Conservation (phyloP, 2,113 vertebrate genomes). For the Cyprinodon brontotheroides region DNA sequence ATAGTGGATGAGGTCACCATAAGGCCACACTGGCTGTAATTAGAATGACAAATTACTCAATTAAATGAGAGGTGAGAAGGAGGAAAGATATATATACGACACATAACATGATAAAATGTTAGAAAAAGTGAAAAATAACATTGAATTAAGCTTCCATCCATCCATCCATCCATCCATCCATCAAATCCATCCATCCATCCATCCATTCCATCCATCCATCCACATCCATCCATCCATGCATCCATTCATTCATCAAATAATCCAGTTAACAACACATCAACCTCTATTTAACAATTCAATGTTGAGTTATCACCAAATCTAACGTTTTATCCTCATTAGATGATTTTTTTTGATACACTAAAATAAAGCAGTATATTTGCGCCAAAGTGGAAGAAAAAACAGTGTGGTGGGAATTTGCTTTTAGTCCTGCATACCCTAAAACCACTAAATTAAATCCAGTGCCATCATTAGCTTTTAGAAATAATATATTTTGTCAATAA, state of each 20-base stretch:
- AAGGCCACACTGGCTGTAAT: constrained; percentile 57
- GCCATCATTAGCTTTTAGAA: not conserved
- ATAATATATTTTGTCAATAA: not conserved
- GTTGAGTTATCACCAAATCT: not conserved
- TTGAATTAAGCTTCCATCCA: not conserved
- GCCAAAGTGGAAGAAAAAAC: not conserved
- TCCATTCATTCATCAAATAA: not conserved
- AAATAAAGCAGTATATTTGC: not conserved
- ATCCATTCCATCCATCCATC: too few relatives aligned
- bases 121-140: not conserved
- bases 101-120: not conserved
- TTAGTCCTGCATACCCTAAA: not conserved
- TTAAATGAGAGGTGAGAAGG: constrained; percentile 36
- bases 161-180: too few relatives aligned
- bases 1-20: constrained; percentile 41
- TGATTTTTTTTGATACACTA: not conserved
- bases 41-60: constrained; percentile 62
- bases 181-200: too few relatives aligned
- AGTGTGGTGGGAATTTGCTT: not conserved
- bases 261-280: not conserved
- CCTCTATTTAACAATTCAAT: not conserved
- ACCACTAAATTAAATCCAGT: not conserved
- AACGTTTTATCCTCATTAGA: too few relatives aligned
- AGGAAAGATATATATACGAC: constrained; percentile 1
- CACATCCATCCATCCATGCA: too few relatives aligned